Conservation (phyloP, 2,797 vertebrate species). For the Xiphorhynchus erythropygius region DNA sequence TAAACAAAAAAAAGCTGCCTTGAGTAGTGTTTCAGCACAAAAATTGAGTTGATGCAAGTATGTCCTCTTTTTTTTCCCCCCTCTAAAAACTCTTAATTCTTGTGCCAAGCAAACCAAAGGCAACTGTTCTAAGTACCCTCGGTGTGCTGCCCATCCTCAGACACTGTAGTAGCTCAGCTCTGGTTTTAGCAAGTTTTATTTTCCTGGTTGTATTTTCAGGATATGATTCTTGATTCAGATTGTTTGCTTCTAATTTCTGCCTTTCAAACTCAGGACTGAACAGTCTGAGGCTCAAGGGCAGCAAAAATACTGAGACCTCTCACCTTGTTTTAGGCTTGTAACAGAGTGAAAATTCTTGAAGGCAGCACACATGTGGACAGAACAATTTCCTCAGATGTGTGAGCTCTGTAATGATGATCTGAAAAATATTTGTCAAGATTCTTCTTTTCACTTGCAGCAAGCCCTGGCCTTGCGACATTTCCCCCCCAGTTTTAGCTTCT, state of each 20-base stretch:
- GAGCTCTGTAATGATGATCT: not conserved
- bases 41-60: not conserved
- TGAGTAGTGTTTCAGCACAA: not conserved
- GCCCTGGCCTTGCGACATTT: not conserved
- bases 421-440: not conserved
- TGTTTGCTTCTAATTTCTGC: not conserved
- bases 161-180: not conserved
- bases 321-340: not conserved
- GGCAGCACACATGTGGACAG: not conserved
- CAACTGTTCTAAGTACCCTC: not conserved
- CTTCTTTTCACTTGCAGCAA: not conserved
- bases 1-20: not conserved
- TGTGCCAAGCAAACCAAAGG: not conserved
- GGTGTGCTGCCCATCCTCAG: not conserved
- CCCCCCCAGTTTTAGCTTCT: not conserved
- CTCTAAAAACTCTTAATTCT: not conserved
- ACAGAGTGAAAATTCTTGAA: not conserved
- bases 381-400: not conserved
- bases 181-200: not conserved
- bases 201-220: not conserved
- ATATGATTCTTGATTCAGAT: not conserved
- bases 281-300: not conserved
- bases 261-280: not conserved
- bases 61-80: fast-evolving
- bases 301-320: not conserved